Evolutionary conservation across 2,113 vertebrate species (phyloP).

Genomic region (Upupa epops): DNA sequence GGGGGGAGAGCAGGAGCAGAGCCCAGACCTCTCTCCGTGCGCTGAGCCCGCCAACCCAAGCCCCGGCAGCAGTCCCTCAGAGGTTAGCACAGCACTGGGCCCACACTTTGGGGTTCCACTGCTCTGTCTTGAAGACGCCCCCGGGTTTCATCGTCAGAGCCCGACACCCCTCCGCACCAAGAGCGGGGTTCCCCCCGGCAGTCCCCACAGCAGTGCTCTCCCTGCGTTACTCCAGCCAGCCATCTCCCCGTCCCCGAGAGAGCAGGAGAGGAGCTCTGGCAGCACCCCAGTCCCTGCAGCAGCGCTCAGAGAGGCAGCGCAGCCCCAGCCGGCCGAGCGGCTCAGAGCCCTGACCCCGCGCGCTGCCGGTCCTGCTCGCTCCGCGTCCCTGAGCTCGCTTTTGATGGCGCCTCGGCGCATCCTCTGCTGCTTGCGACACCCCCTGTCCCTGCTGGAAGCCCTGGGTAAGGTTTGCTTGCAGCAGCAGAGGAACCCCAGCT

Average conservation of each 20-base stretch:
- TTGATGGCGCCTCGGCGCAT: background rate
- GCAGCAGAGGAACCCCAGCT: too few species aligned
- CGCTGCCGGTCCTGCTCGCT: background rate
- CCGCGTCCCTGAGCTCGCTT: background rate
- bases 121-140: background rate
- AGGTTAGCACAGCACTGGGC: background rate
- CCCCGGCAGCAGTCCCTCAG: background rate
- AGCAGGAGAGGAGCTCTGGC: background rate
- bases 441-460: background rate
- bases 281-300: background rate
- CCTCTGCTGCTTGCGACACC: background rate
- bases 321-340: background rate
- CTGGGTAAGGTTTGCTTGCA: too few species aligned
- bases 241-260: background rate
- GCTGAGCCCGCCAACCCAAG: background rate
- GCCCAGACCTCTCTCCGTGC: background rate
- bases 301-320: background rate
- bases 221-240: background rate
- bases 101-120: background rate
- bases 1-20: background rate
- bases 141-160: background rate
- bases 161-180: background rate
- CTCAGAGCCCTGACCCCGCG: accelerated
- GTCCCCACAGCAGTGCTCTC: constrained; percentile 28
- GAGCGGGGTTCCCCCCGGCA: constrained; percentile 10